Percentiles rank a stretch among this genome's conserved stretches.
Conservation (phyloP, 2,797 vertebrate genomes). For the Leptatherina wallacei region DNA sequence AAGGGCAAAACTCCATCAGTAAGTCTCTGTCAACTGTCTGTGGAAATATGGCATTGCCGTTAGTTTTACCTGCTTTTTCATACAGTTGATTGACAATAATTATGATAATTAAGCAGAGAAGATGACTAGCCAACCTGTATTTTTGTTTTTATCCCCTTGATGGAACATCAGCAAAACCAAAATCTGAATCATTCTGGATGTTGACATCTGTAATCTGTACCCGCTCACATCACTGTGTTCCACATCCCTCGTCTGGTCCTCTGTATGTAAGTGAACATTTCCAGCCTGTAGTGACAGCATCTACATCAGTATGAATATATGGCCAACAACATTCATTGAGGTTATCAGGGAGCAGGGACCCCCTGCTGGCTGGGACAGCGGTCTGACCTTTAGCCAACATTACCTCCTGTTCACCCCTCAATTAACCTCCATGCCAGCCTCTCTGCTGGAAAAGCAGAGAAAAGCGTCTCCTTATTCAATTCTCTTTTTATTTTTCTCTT, state of each 20-base stretch:
- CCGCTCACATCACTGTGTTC: conserved; percentile 1
- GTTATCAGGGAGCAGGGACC: conserved; percentile 60
- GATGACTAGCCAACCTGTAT: no score
- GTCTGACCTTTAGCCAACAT: conserved; percentile 79
- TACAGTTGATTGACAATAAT: no score
- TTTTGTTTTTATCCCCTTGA: neutral
- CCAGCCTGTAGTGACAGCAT: conserved; percentile 41
- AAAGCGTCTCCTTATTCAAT: conserved; percentile 30
- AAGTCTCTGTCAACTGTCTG: no score
- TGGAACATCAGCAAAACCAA: neutral
- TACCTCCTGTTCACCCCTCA: conserved; percentile 80
- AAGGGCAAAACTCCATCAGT: no score
- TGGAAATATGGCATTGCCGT: no score
- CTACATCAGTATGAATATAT: conserved; percentile 54
- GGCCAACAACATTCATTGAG: conserved; percentile 51
- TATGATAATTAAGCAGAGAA: no score
- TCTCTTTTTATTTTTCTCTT: conserved; percentile 69
- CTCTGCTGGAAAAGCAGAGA: conserved; percentile 50
- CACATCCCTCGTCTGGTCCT: conserved; percentile 17
- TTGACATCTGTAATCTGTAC: conserved; percentile 5
- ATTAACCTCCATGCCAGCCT: conserved; percentile 76
- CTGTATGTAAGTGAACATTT: conserved; percentile 21
- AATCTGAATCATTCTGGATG: conserved; percentile 11
- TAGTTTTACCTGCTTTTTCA: no score
- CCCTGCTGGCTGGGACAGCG: conserved; percentile 66